Percentiles rank a stretch among this genome's conserved stretches.
Evolutionary conservation across 2,113 vertebrate species (phyloP).

Genomic region (Corythaeola cristata): DNA sequence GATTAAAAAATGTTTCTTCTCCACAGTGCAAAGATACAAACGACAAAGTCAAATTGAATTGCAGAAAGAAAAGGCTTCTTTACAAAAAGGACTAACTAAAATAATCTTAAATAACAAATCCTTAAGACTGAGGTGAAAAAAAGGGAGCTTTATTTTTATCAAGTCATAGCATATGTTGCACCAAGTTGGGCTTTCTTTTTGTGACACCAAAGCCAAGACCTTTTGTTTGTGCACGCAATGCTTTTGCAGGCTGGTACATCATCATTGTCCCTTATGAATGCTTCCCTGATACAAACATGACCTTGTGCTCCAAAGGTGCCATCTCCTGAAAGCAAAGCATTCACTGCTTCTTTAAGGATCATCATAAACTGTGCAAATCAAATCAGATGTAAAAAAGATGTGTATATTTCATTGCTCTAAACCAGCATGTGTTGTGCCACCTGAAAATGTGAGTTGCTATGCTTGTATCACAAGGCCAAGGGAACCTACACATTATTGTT

Average conservation of each 20-base stretch:
- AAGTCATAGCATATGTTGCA: neutral
- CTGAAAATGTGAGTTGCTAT: neutral
- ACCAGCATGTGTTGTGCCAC: neutral
- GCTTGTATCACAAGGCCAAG: neutral
- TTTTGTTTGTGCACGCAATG: neutral
- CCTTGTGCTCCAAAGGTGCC: neutral
- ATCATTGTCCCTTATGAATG: neutral
- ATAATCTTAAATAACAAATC: neutral
- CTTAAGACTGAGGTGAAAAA: neutral
- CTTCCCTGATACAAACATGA: neutral
- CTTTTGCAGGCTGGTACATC: neutral
- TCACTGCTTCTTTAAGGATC: neutral
- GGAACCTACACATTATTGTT: neutral
- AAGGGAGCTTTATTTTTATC: neutral
- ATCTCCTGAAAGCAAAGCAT: conserved; percentile 6
- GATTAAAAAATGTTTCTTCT: neutral
- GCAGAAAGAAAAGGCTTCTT: neutral
- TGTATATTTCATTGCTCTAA: neutral
- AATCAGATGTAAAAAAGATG: neutral
- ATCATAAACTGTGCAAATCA: neutral
- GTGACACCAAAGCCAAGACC: neutral
- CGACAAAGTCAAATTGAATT: neutral
- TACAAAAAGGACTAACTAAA: neutral
- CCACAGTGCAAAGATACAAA: neutral
- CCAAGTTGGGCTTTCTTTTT: neutral